Evolutionary conservation across 2,113 vertebrate genomes (phyloP).

Genomic region (Melanostigma gelatinosum): DNA sequence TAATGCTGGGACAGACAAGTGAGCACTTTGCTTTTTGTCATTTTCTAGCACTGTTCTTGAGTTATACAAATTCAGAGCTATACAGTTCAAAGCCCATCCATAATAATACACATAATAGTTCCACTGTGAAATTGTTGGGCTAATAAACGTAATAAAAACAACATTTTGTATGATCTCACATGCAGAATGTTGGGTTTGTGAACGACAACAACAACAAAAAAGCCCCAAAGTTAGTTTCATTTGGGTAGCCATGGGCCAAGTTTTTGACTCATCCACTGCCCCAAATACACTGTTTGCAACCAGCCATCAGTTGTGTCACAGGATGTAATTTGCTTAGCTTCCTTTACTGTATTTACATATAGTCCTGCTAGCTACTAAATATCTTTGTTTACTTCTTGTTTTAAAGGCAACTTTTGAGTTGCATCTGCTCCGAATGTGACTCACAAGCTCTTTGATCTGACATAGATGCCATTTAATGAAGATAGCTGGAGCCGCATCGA

Average conservation of each 20-base stretch:
- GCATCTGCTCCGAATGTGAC: conserved; percentile 49
- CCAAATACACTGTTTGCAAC: conserved; percentile 57
- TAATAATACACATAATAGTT: neutral
- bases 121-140: neutral
- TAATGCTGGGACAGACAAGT: neutral
- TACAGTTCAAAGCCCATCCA: neutral
- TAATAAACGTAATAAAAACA: neutral
- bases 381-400: conserved; percentile 60
- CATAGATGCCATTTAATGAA: conserved; percentile 72
- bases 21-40: neutral
- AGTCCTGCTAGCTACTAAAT: conserved; percentile 42
- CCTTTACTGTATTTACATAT: conserved; percentile 59
- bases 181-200: neutral
- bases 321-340: conserved; percentile 53
- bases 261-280: conserved; percentile 46
- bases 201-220: conserved; percentile 12
- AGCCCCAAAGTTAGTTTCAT: conserved; percentile 49
- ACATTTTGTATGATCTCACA: neutral
- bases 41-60: neutral
- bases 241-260: conserved; percentile 41
- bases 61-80: neutral
- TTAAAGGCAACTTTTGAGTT: conserved; percentile 59
- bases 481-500: conserved; percentile 65
- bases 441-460: conserved; percentile 69
- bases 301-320: conserved; percentile 41